These are phyloP conservation scores for Corvus moneduloides DNA, from an alignment of 2,113 vertebrate species.

Conservation along the genomic window DNA sequence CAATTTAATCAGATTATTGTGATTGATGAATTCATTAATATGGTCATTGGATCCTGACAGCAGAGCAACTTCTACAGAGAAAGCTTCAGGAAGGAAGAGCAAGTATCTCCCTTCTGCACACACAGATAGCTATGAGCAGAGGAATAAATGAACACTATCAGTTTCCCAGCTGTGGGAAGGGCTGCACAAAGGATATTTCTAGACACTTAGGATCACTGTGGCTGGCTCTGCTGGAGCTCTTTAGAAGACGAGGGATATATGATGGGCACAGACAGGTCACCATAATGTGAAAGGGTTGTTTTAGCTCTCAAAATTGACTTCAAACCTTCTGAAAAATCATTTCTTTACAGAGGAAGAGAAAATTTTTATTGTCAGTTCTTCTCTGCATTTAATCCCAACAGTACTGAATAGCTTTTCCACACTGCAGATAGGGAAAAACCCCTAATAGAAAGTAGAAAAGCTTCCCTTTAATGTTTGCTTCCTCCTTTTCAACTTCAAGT, in stretches of 20 bases:
- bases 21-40: slow-evolving; percentile 58
- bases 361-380: neutral
- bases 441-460: neutral
- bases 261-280: neutral
- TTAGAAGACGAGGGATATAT: neutral
- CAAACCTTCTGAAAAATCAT: neutral
- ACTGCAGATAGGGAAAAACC: neutral
- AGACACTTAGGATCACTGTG: neutral
- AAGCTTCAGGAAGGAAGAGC: slow-evolving; percentile 12
- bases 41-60: neutral
- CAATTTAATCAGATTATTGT: slow-evolving; percentile 62
- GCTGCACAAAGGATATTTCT: neutral
- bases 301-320: neutral
- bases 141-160: neutral
- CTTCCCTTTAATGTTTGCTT: neutral
- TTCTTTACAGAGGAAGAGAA: neutral
- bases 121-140: neutral
- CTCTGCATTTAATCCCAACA: neutral
- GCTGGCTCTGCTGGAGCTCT: neutral
- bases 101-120: neutral
- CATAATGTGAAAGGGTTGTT: neutral
- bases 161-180: neutral
- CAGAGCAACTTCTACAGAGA: neutral
- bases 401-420: neutral
- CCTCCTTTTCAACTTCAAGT: neutral